A percentile compares a stretch with the other conserved stretches of the same genome.
Conservation (phyloP, 2,888 invertebrate genomes). For the Apantesis nais region DNA sequence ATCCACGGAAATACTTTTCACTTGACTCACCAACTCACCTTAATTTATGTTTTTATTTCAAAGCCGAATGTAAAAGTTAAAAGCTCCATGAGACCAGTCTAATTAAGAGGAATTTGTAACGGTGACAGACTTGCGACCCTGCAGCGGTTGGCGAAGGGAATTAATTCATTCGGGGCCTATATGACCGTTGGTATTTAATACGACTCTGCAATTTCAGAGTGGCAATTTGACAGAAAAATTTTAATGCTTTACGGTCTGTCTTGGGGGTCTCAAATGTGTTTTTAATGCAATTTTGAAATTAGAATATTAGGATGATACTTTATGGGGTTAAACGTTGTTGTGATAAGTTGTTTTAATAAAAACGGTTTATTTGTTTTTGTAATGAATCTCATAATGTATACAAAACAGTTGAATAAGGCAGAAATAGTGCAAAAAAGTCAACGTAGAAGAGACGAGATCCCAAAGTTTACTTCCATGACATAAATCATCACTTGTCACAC, state of each 20-base stretch:
- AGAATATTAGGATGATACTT: constrained; percentile 15
- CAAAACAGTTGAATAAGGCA: neutral
- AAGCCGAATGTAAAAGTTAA: constrained; percentile 46
- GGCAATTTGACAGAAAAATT: constrained; percentile 29
- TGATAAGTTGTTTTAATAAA: neutral
- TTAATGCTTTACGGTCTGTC: constrained; percentile 25
- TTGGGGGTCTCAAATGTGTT: constrained; percentile 30
- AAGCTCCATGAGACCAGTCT: constrained; percentile 45
- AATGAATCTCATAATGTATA: neutral
- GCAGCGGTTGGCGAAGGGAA: constrained; percentile 41
- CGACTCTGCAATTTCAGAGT: constrained; percentile 24
- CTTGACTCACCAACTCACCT: constrained; percentile 19
- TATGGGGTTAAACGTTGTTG: constrained; percentile 10
- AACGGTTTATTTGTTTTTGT: neutral
- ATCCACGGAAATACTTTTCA: constrained; percentile 10
- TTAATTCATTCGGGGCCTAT: constrained; percentile 49
- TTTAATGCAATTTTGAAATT: constrained; percentile 41
- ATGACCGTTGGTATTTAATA: constrained; percentile 36
- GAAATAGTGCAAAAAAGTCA: neutral
- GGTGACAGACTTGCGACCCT: constrained; percentile 49
- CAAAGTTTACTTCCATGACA: too few species aligned
- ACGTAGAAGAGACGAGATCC: neutral
- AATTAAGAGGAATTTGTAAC: constrained; percentile 57
- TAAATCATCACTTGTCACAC: too few species aligned
- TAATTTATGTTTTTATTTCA: constrained; percentile 37